phyloP scores from a whole-genome alignment of 2,888 invertebrate genomes.

The Cynaeus angustus region DNA sequence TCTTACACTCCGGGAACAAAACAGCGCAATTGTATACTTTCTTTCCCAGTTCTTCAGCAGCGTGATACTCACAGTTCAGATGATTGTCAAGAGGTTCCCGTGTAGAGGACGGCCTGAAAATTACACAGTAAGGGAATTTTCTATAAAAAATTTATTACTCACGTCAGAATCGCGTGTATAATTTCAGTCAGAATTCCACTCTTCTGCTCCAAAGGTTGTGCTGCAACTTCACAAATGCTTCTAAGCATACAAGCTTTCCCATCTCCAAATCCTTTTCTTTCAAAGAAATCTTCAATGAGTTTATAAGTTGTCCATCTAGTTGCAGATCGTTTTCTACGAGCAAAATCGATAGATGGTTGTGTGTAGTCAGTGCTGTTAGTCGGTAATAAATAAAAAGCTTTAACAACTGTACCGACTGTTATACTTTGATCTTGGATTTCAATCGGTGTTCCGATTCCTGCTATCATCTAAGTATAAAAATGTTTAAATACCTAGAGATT shows the following conservation, averaged over 20 bases:
- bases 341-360: constrained; percentile 65
- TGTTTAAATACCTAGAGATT: too few relatives aligned
- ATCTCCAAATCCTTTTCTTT: constrained; percentile 76
- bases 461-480: constrained; percentile 81
- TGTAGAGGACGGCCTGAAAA: constrained; percentile 81
- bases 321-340: constrained; percentile 62
- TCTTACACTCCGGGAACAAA: constrained; percentile 79
- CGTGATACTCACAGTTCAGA: constrained; percentile 82
- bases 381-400: constrained; percentile 80
- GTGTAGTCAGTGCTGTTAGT: constrained; percentile 78
- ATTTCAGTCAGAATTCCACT: constrained; percentile 81
- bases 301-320: constrained; percentile 67
- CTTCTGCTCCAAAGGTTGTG: constrained; percentile 72
- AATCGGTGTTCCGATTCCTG: constrained; percentile 80
- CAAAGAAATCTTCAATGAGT: constrained; percentile 63
- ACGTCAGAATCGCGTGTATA: constrained; percentile 81
- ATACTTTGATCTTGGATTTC: constrained; percentile 78
- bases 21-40: constrained; percentile 73
- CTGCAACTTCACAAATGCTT: constrained; percentile 83
- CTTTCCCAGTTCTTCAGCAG: constrained; percentile 81
- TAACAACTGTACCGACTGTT: constrained; percentile 79
- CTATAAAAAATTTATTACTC: constrained; percentile 66
- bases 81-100: constrained; percentile 78
- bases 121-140: constrained; percentile 19
- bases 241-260: constrained; percentile 83